phyloP scores from a whole-genome alignment of 2,113 vertebrate genomes.

The Percina caprodes region DNA sequence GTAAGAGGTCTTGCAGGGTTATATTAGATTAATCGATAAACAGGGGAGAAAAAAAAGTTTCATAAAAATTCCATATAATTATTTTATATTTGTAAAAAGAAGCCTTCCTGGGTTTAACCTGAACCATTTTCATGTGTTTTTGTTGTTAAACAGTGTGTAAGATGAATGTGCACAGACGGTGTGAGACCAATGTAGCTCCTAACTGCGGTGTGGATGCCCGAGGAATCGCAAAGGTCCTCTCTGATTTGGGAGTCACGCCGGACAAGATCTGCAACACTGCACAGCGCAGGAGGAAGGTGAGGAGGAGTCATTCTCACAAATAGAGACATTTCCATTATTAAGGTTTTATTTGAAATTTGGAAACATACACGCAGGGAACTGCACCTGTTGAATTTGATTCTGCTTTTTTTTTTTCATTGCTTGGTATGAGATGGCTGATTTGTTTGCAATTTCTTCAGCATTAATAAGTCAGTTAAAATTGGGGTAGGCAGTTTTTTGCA shows the following conservation, averaged over 20 bases:
- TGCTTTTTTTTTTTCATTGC: background rate
- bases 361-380: background rate
- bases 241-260: conserved; percentile 97
- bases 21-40: too few species aligned
- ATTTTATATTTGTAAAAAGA: too few species aligned
- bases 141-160: conserved; percentile 90
- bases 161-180: conserved; percentile 98
- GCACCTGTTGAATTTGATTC: background rate
- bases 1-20: too few species aligned
- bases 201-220: conserved; percentile 98
- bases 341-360: background rate
- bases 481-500: too few species aligned
- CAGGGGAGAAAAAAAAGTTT: too few species aligned
- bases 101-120: background rate
- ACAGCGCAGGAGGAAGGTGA: conserved; percentile 95
- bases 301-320: conserved; percentile 1
- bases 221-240: conserved; percentile 96
- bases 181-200: conserved; percentile 96
- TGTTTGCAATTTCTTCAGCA: too few species aligned
- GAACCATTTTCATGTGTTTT: background rate
- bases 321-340: too few species aligned
- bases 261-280: conserved; percentile 98
- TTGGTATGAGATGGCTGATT: background rate
- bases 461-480: too few species aligned
- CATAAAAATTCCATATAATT: too few species aligned